Percentiles rank a stretch among this genome's conserved stretches.
phyloP scores from a whole-genome alignment of 64 coral and sea anemone genomes.

The Stylophora pistillata region DNA sequence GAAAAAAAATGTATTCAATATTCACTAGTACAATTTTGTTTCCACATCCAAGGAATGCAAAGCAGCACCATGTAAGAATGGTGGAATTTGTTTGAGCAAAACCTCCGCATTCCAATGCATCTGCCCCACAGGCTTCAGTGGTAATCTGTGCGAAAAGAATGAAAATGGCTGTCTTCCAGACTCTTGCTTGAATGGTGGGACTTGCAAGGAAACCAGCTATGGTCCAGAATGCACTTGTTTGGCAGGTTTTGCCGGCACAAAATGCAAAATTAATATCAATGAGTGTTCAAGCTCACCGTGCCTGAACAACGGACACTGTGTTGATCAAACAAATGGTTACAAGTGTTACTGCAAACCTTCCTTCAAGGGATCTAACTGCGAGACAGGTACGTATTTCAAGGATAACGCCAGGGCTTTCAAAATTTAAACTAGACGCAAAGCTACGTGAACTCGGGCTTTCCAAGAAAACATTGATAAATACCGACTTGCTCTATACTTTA shows the following conservation, averaged over 20 bases:
- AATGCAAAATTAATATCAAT: constrained; percentile 82
- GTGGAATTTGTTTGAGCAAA: constrained; percentile 73
- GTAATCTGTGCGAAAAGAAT: constrained; percentile 77
- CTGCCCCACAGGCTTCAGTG: constrained; percentile 73
- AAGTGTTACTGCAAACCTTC: constrained; percentile 82
- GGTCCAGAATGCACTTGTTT: constrained; percentile 72
- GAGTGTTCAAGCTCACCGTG: constrained; percentile 81
- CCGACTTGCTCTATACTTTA: too few relatives aligned
- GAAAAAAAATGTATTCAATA: not conserved
- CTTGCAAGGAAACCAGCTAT: constrained; percentile 68
- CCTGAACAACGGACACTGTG: constrained; percentile 80
- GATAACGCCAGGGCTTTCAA: too few relatives aligned
- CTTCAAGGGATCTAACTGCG: constrained; percentile 72
- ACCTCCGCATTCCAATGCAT: constrained; percentile 61
- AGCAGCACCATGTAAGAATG: constrained; percentile 68
- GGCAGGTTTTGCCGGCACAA: constrained; percentile 66
- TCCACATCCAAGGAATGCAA: constrained; percentile 74
- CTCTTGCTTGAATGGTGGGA: constrained; percentile 80
- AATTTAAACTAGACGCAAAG: too few relatives aligned
- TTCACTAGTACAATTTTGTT: constrained; percentile 2
- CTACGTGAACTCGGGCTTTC: too few relatives aligned
- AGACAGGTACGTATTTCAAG: constrained; percentile 52
- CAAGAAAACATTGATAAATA: too few relatives aligned
- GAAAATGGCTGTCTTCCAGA: constrained; percentile 73
- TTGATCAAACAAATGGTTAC: constrained; percentile 73